Conservation (phyloP, 1,140 invertebrate species). For the Pseudoatta argentina region DNA sequence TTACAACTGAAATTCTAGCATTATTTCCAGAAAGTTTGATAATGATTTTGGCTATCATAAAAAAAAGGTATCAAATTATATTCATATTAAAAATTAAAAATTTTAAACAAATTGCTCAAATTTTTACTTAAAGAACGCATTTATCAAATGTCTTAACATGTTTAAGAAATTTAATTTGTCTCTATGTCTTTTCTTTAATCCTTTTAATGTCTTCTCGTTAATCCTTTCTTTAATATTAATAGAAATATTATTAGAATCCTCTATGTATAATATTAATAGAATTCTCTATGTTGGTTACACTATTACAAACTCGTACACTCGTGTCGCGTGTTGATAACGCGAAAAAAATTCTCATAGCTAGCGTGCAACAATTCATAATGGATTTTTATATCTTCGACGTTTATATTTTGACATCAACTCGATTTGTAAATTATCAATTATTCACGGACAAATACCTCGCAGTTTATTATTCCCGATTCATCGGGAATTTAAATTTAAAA, state of each 20-base stretch:
- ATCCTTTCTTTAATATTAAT: conserved; percentile 6
- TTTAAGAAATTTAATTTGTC: neutral
- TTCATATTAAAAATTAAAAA: neutral
- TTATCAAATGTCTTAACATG: neutral
- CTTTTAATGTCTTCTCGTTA: no score
- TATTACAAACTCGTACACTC: neutral
- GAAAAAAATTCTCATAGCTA: neutral
- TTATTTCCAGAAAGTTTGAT: neutral
- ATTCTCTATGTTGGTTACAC: neutral
- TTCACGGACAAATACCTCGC: neutral
- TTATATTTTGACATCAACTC: neutral
- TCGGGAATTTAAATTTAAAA: neutral
- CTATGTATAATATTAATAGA: neutral
- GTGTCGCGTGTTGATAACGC: neutral
- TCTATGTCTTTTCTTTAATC: neutral
- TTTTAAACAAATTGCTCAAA: neutral
- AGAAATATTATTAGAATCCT: no score
- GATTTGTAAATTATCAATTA: conserved; percentile 17
- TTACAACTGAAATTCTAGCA: neutral
- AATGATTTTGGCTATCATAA: neutral
- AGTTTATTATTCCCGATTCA: neutral
- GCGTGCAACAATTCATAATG: neutral
- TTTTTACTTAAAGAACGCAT: neutral
- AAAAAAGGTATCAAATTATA: neutral
- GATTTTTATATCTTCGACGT: neutral